A percentile compares a stretch with the other conserved stretches of the same genome.
phyloP scores from a whole-genome alignment of 2,888 invertebrate species.

The Coleophora deauratella region DNA sequence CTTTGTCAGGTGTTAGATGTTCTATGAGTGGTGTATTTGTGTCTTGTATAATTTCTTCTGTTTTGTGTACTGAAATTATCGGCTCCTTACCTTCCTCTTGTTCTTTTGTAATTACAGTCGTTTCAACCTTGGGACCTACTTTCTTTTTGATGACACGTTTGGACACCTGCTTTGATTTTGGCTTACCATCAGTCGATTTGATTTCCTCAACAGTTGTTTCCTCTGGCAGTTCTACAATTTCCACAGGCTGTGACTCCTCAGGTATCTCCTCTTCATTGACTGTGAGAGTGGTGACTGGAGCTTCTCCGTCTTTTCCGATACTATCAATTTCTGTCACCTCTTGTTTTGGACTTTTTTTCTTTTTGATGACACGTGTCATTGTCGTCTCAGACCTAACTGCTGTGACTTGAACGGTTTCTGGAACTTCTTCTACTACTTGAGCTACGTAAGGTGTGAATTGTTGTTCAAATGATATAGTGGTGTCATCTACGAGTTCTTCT shows the following conservation, averaged over 20 bases:
- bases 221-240: background rate
- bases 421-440: constrained; percentile 28
- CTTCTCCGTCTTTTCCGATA: constrained; percentile 20
- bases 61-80: constrained; percentile 11
- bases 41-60: constrained; percentile 16
- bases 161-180: constrained; percentile 24
- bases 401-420: constrained; percentile 25
- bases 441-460: constrained; percentile 21
- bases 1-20: background rate
- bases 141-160: constrained; percentile 33
- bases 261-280: constrained; percentile 21
- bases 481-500: constrained; percentile 6
- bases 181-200: constrained; percentile 17
- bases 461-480: constrained; percentile 17
- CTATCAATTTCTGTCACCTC: constrained; percentile 17
- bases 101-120: constrained; percentile 34
- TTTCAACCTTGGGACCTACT: constrained; percentile 33
- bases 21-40: constrained; percentile 1
- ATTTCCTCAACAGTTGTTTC: constrained; percentile 13
- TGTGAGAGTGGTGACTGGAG: constrained; percentile 10
- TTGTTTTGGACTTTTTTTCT: constrained; percentile 11
- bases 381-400: background rate
- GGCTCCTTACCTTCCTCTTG: constrained; percentile 24
- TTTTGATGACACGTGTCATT: background rate
- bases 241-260: constrained; percentile 3